These are phyloP conservation scores for Neodiprion fabricii DNA, from an alignment of 1,140 invertebrate genomes.

Conservation along the genomic window DNA sequence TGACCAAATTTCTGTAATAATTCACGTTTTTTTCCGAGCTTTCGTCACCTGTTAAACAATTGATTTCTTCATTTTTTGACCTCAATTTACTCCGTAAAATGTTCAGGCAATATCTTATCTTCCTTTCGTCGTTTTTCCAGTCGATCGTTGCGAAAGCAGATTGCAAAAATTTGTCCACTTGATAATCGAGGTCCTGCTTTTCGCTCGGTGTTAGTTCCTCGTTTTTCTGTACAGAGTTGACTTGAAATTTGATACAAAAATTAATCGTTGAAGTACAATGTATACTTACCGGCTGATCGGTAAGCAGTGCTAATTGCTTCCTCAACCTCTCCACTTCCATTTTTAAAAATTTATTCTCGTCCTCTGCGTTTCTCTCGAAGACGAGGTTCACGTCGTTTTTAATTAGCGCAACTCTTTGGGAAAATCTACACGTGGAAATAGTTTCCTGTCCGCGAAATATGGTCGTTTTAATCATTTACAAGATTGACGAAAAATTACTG, in stretches of 20 bases:
- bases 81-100: conserved; percentile 26
- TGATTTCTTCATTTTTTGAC: conserved; percentile 24
- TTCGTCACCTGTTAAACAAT: not conserved
- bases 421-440: conserved; percentile 72
- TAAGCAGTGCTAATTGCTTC: conserved; percentile 37
- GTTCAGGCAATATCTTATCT: conserved; percentile 28
- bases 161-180: conserved; percentile 31
- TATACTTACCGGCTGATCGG: conserved; percentile 28
- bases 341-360: conserved; percentile 43
- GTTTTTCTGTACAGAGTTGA: conserved; percentile 1
- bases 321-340: conserved; percentile 43
- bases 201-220: conserved; percentile 32
- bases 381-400: conserved; percentile 59
- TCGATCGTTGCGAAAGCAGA: conserved; percentile 18
- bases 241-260: not conserved
- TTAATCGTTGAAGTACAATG: not conserved
- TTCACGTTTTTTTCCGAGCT: conserved; percentile 21
- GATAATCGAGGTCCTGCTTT: conserved; percentile 29
- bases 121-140: conserved; percentile 28
- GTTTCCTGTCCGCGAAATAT: conserved; percentile 61
- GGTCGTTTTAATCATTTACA: conserved; percentile 16
- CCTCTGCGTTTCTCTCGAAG: conserved; percentile 35
- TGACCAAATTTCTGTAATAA: conserved; percentile 43
- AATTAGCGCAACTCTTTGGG: conserved; percentile 71
- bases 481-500: not conserved